phyloP scores from a whole-genome alignment of 2,888 invertebrate genomes.

The Timema podura region DNA sequence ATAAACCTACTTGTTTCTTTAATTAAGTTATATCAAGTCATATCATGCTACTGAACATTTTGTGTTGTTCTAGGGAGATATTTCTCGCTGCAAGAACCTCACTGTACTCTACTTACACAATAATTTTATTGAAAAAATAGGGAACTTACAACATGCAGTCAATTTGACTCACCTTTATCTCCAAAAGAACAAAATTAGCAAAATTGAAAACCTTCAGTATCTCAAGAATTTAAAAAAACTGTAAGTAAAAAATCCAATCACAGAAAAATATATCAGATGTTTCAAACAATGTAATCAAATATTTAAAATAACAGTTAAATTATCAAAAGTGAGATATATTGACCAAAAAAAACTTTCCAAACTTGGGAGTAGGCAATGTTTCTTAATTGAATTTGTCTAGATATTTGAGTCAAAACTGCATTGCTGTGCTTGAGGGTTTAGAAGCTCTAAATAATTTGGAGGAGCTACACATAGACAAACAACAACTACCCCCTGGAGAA shows the following conservation, averaged over 20 bases:
- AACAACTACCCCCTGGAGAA: slow-evolving; percentile 53
- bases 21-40: too few species aligned
- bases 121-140: slow-evolving; percentile 57
- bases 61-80: too few species aligned
- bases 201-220: slow-evolving; percentile 65
- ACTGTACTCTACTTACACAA: slow-evolving; percentile 59
- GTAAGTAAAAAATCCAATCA: slow-evolving; percentile 45
- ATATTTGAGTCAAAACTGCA: slow-evolving; percentile 60
- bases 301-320: too few species aligned
- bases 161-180: slow-evolving; percentile 66
- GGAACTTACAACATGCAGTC: slow-evolving; percentile 54
- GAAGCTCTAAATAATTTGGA: slow-evolving; percentile 55
- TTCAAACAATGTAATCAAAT: too few species aligned
- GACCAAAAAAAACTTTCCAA: too few species aligned
- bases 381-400: too few species aligned
- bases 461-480: slow-evolving; percentile 66
- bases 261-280: neutral
- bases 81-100: slow-evolving; percentile 48
- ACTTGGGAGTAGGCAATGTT: too few species aligned
- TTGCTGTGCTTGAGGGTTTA: slow-evolving; percentile 66
- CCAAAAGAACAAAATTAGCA: slow-evolving; percentile 74
- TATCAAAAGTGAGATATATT: too few species aligned
- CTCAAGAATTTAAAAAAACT: slow-evolving; percentile 69
- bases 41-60: too few species aligned
- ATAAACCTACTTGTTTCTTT: too few species aligned